A percentile compares a stretch with the other conserved stretches of the same genome.
phyloP scores from a whole-genome alignment of 1,140 invertebrate genomes.

The Agrilus planipennis region DNA sequence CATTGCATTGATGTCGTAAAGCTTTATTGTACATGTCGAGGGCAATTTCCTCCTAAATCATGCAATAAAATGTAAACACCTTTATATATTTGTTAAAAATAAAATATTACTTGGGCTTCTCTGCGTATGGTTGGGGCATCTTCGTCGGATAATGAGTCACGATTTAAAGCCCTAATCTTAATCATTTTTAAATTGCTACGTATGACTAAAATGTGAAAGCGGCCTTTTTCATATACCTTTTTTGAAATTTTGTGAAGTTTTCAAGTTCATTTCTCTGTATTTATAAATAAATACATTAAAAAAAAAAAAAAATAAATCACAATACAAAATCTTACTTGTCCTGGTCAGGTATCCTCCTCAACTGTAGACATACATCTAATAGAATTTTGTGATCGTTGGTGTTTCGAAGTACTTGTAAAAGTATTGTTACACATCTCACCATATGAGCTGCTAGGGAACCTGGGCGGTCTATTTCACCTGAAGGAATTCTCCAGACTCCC shows the following conservation, averaged over 20 bases:
- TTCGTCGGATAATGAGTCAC: slow-evolving; percentile 31
- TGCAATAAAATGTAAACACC: slow-evolving; percentile 4
- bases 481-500: slow-evolving; percentile 86
- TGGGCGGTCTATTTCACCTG: slow-evolving; percentile 78
- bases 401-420: slow-evolving; percentile 69
- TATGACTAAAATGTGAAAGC: not conserved
- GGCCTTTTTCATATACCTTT: too few species aligned
- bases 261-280: too few species aligned
- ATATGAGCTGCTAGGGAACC: slow-evolving; percentile 88
- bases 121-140: slow-evolving; percentile 29
- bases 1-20: slow-evolving; percentile 23
- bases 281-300: too few species aligned
- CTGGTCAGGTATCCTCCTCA: slow-evolving; percentile 65
- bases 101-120: slow-evolving; percentile 30
- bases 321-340: slow-evolving; percentile 50
- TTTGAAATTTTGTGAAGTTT: too few species aligned
- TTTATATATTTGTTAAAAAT: slow-evolving; percentile 3
- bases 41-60: slow-evolving; percentile 31
- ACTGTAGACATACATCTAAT: slow-evolving; percentile 65
- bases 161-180: slow-evolving; percentile 30
- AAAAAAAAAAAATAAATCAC: slow-evolving; percentile 11
- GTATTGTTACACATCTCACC: slow-evolving; percentile 66
- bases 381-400: slow-evolving; percentile 69
- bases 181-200: slow-evolving; percentile 21
- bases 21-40: slow-evolving; percentile 32